Conservation (phyloP, 2,113 vertebrate species). For the Benthochromis sp. region DNA sequence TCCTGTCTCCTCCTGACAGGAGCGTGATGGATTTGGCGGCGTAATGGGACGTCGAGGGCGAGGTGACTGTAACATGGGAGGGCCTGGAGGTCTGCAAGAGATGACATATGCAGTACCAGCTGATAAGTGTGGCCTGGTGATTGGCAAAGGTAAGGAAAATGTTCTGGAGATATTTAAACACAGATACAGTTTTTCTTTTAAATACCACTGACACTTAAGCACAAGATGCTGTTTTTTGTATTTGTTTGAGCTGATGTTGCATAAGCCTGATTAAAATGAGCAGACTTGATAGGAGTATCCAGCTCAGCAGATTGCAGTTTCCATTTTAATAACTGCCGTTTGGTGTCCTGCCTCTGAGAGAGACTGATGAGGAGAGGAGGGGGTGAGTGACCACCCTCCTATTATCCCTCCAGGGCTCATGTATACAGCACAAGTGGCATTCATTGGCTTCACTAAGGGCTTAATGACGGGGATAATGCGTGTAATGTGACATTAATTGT, state of each 20-base stretch:
- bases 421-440: conserved; percentile 73
- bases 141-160: conserved; percentile 85
- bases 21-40: conserved; percentile 88
- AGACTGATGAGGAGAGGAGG: conserved; percentile 42
- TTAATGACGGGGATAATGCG: conserved; percentile 76
- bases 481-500: conserved; percentile 82
- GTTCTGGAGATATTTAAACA: not conserved
- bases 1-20: conserved; percentile 61
- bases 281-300: not conserved
- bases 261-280: not conserved
- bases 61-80: conserved; percentile 80
- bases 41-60: conserved; percentile 79
- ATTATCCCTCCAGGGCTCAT: conserved; percentile 46
- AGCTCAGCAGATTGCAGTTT: conserved; percentile 30
- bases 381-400: conserved; percentile 54
- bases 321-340: conserved; percentile 31
- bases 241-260: not conserved
- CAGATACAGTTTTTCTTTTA: not conserved
- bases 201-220: not conserved
- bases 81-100: conserved; percentile 85
- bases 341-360: conserved; percentile 29
- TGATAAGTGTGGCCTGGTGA: conserved; percentile 96
- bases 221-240: not conserved
- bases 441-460: conserved; percentile 72
- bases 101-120: conserved; percentile 95